A percentile compares a stretch with the other conserved stretches of the same genome.
phyloP scores from a whole-genome alignment of 64 coral and sea anemone species.

The Stylophora pistillata region DNA sequence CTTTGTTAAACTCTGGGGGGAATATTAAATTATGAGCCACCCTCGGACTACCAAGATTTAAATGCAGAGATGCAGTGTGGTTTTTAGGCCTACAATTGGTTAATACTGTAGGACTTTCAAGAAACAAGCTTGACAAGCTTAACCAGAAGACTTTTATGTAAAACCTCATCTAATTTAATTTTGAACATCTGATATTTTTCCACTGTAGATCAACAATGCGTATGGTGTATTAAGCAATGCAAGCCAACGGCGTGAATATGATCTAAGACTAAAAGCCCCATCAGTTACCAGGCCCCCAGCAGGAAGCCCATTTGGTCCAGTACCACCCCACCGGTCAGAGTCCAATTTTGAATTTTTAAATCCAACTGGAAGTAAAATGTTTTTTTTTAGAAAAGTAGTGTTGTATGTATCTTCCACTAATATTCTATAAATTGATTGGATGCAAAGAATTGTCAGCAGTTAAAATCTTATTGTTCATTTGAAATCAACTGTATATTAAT shows the following conservation, averaged over 20 bases:
- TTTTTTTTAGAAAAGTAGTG: neutral
- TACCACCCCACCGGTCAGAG: constrained; percentile 11
- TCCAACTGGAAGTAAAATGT: too few species aligned
- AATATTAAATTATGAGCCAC: too few species aligned
- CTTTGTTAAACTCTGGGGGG: too few species aligned
- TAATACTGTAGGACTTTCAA: too few species aligned
- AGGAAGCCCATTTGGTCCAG: constrained; percentile 61
- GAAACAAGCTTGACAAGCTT: too few species aligned
- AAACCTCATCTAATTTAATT: too few species aligned
- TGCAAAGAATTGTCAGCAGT: neutral
- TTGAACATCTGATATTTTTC: neutral
- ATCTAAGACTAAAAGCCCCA: constrained; percentile 22
- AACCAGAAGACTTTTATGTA: too few species aligned
- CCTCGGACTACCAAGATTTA: too few species aligned
- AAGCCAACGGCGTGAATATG: constrained; percentile 20
- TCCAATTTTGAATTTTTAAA: too few species aligned
- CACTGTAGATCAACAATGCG: constrained; percentile 46
- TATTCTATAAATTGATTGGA: neutral
- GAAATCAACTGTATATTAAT: too few species aligned
- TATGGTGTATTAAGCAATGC: constrained; percentile 52
- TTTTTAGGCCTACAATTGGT: too few species aligned
- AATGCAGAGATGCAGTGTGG: too few species aligned
- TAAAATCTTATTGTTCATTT: neutral
- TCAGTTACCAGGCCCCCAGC: neutral
- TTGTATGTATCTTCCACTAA: neutral